Evolutionary conservation across 1,140 invertebrate species (phyloP).

Genomic region (Agrilus planipennis): DNA sequence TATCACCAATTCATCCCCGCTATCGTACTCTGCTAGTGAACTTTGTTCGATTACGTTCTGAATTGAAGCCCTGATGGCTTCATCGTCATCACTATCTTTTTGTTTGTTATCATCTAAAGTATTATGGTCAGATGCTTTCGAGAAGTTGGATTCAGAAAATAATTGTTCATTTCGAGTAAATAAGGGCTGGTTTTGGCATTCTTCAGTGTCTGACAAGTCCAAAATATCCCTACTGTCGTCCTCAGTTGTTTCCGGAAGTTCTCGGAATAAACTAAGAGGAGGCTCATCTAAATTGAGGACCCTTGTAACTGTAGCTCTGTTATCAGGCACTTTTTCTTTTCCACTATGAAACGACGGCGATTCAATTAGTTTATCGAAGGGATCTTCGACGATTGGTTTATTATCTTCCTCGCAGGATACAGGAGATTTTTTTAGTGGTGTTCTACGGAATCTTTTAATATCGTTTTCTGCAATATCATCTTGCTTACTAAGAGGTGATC

Average conservation of each 20-base stretch:
- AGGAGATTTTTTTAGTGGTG: slow-evolving; percentile 19
- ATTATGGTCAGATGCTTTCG: slow-evolving; percentile 28
- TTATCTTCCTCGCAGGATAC: slow-evolving; percentile 18
- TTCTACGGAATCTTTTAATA: slow-evolving; percentile 20
- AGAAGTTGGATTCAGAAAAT: slow-evolving; percentile 37
- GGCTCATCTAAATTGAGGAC: slow-evolving; percentile 18
- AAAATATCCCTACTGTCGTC: slow-evolving; percentile 41
- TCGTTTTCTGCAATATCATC: slow-evolving; percentile 15
- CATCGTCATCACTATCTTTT: slow-evolving; percentile 44
- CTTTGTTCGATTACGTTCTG: slow-evolving; percentile 34
- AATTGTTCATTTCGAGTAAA: slow-evolving; percentile 46
- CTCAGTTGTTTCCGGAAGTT: slow-evolving; percentile 33
- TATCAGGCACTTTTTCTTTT: slow-evolving; percentile 12
- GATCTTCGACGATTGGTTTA: slow-evolving; percentile 29
- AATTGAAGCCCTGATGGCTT: slow-evolving; percentile 39
- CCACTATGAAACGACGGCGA: slow-evolving; percentile 30
- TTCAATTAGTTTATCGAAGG: slow-evolving; percentile 41
- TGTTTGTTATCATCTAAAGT: slow-evolving; percentile 37
- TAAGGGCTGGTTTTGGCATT: slow-evolving; percentile 42
- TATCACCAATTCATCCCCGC: slow-evolving; percentile 28
- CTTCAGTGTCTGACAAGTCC: slow-evolving; percentile 43
- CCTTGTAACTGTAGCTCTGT: slow-evolving; percentile 14
- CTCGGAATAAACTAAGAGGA: slow-evolving; percentile 25
- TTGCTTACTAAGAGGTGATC: slow-evolving; percentile 19
- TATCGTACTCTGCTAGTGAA: slow-evolving; percentile 34